These are phyloP conservation scores for Neoascia interrupta DNA, from an alignment of 2,888 invertebrate genomes.

Conservation along the genomic window DNA sequence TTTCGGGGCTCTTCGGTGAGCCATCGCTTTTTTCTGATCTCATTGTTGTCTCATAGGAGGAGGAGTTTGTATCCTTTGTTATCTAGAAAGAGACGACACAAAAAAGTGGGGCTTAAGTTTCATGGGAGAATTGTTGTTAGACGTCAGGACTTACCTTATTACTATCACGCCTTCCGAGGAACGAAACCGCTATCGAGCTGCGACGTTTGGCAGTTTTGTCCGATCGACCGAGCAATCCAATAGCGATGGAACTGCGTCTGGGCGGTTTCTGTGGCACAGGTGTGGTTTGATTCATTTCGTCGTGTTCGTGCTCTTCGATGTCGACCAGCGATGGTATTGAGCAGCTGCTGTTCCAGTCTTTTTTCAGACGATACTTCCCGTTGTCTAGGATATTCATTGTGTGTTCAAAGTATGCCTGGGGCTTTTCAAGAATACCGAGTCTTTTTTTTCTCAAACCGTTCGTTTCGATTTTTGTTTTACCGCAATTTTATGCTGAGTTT, in stretches of 20 bases:
- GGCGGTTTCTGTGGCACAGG: constrained; percentile 76
- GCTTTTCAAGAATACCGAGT: constrained; percentile 21
- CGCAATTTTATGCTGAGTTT: constrained; percentile 20
- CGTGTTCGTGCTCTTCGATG: constrained; percentile 78
- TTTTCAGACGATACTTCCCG: constrained; percentile 79
- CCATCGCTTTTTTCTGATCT: constrained; percentile 79
- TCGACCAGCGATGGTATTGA: constrained; percentile 79
- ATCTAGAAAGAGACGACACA: constrained; percentile 58
- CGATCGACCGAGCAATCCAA: constrained; percentile 76
- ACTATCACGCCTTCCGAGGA: constrained; percentile 77
- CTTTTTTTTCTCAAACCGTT: constrained; percentile 6
- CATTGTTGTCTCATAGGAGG: constrained; percentile 78
- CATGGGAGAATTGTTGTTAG: neutral
- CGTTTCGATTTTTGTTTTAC: constrained; percentile 6
- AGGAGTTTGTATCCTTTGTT: constrained; percentile 70
- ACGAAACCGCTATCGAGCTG: constrained; percentile 79
- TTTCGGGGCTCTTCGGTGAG: constrained; percentile 75
- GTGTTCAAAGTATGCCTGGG: constrained; percentile 26
- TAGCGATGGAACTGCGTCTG: constrained; percentile 78
- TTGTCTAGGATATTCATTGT: constrained; percentile 78
- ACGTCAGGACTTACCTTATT: constrained; percentile 75
- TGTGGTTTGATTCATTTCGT: constrained; percentile 69
- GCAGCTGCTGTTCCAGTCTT: constrained; percentile 79
- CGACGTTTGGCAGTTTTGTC: constrained; percentile 78
- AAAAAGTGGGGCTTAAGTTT: neutral